phyloP scores from a whole-genome alignment of 2,888 invertebrate species.

The Orchesella flavescens region DNA sequence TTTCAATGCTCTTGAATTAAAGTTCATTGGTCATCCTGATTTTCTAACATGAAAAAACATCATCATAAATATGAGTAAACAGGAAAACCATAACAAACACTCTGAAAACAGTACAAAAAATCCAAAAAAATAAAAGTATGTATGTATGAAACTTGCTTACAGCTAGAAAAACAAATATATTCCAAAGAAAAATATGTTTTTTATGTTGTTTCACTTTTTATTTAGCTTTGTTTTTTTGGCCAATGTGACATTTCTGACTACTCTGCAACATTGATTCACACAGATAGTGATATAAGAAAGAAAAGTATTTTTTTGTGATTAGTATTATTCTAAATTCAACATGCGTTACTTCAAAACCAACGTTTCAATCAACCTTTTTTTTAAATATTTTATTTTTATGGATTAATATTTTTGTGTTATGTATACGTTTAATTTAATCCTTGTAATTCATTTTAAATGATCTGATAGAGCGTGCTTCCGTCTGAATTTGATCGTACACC shows the following conservation, averaged over 20 bases:
- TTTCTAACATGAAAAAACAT: too few relatives aligned
- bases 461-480: conserved; percentile 44
- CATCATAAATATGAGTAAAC: too few relatives aligned
- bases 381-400: conserved; percentile 34
- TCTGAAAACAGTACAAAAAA: too few relatives aligned
- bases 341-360: conserved; percentile 43
- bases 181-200: too few relatives aligned
- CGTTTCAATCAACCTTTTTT: conserved; percentile 33
- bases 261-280: conserved; percentile 34
- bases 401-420: conserved; percentile 51
- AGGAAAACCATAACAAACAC: too few relatives aligned
- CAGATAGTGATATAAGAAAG: conserved; percentile 51
- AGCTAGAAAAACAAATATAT: too few relatives aligned
- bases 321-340: conserved; percentile 27
- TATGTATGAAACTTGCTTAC: too few relatives aligned
- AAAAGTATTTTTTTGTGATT: conserved; percentile 36
- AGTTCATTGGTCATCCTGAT: too few relatives aligned
- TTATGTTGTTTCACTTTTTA: conserved; percentile 1
- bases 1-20: too few relatives aligned
- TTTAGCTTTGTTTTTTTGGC: conserved; percentile 24
- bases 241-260: conserved; percentile 58
- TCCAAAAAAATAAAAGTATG: too few relatives aligned
- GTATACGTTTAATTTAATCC: neutral
- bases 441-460: conserved; percentile 38
- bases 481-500: conserved; percentile 18